Evolutionary conservation across 2,113 vertebrate species (phyloP).

Genomic region (Equus przewalskii): DNA sequence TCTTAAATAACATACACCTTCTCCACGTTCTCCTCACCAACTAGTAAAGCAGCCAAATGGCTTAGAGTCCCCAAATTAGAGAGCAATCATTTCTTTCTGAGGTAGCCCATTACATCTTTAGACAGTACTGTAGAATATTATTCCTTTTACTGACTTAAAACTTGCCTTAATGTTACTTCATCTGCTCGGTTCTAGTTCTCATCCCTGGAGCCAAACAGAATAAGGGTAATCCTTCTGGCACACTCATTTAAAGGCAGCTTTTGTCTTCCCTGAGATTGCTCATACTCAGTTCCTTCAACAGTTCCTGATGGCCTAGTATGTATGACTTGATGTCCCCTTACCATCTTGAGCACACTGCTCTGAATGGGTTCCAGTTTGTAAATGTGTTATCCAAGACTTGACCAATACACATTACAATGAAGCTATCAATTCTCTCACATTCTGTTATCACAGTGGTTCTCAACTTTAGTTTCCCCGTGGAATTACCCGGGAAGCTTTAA

Average conservation of each 20-base stretch:
- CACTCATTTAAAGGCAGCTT: background rate
- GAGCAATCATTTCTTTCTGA: constrained; percentile 13
- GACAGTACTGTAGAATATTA: background rate
- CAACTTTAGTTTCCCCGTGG: background rate
- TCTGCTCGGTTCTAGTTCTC: constrained; percentile 1
- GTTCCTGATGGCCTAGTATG: background rate
- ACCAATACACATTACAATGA: background rate
- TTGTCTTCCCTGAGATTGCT: background rate
- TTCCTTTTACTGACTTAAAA: background rate
- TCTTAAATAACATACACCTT: background rate
- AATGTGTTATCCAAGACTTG: background rate
- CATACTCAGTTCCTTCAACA: background rate
- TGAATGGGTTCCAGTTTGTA: background rate
- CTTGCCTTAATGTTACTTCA: background rate
- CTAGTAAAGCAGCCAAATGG: background rate
- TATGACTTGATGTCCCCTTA: background rate
- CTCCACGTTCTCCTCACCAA: constrained; percentile 11
- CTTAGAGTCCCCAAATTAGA: constrained; percentile 1
- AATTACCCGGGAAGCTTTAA: background rate
- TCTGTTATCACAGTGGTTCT: background rate
- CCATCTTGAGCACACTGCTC: background rate
- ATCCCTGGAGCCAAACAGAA: background rate
- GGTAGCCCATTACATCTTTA: background rate
- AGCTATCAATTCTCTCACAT: background rate
- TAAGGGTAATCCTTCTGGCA: background rate